Evolutionary conservation across 2,797 vertebrate genomes (phyloP).

Genomic region (Gymnoscopelus braueri): DNA sequence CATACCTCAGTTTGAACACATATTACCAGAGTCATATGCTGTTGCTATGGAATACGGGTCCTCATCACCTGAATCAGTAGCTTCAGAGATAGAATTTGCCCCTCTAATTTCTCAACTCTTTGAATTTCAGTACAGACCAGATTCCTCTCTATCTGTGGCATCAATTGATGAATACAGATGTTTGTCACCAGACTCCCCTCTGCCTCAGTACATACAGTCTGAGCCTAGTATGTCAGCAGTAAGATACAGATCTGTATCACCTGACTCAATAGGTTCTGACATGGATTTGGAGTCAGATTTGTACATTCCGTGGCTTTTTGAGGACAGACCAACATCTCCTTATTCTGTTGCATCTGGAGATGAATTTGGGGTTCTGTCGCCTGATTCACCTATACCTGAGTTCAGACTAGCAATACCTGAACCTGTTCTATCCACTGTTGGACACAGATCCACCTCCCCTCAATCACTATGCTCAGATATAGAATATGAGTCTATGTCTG

Average conservation of each 20-base stretch:
- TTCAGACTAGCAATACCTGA: constrained; percentile 35
- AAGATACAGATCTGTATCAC: constrained; percentile 18
- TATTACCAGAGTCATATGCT: no score
- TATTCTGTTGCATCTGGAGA: constrained; percentile 25
- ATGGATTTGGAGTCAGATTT: not conserved
- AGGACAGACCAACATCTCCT: constrained; percentile 32
- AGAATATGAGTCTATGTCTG: constrained; percentile 20
- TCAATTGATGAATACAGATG: constrained; percentile 21
- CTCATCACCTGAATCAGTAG: constrained; percentile 54
- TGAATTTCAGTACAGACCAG: constrained; percentile 37
- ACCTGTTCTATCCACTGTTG: constrained; percentile 8
- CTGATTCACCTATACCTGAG: constrained; percentile 61
- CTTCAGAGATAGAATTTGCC: constrained; percentile 40
- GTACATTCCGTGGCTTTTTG: not conserved
- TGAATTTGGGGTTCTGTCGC: constrained; percentile 44
- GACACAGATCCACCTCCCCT: constrained; percentile 21
- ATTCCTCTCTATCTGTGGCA: constrained; percentile 42
- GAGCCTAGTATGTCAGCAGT: not conserved
- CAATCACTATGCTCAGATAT: constrained; percentile 15
- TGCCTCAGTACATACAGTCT: constrained; percentile 38
- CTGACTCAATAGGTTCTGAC: constrained; percentile 8
- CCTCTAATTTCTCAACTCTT: constrained; percentile 21
- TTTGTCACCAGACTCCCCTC: constrained; percentile 59
- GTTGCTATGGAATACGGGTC: not conserved
- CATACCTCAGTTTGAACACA: no score